Evolutionary conservation across 2,888 invertebrate genomes (phyloP).

Genomic region (Scaptodrosophila latifasciaeformis): DNA sequence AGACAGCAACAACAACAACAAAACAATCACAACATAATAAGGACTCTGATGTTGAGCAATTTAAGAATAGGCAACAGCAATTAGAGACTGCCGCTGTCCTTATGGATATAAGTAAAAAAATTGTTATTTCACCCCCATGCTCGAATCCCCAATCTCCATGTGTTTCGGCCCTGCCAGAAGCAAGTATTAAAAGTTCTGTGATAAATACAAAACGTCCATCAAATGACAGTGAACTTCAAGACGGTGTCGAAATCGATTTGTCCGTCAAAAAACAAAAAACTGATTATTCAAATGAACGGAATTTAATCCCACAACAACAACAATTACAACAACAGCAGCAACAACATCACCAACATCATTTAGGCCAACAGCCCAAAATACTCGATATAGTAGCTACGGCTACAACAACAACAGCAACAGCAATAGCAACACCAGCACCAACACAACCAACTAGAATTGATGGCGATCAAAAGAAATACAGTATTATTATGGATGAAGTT

Average conservation of each 20-base stretch:
- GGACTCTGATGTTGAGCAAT: slow-evolving; percentile 52
- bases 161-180: slow-evolving; percentile 60
- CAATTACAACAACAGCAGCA: slow-evolving; percentile 38
- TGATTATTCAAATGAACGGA: slow-evolving; percentile 44
- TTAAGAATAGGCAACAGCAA: slow-evolving; percentile 72
- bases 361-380: slow-evolving; percentile 19
- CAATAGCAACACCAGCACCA: too few species aligned
- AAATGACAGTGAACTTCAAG: slow-evolving; percentile 56
- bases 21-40: too few species aligned
- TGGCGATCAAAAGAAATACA: slow-evolving; percentile 48
- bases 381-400: slow-evolving; percentile 29
- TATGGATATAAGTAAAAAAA: slow-evolving; percentile 75
- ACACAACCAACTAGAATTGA: slow-evolving; percentile 40
- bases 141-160: slow-evolving; percentile 74
- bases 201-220: slow-evolving; percentile 74
- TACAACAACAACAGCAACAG: not conserved
- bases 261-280: slow-evolving; percentile 60
- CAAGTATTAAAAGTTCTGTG: slow-evolving; percentile 76
- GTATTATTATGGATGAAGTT: slow-evolving; percentile 55
- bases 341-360: too few species aligned
- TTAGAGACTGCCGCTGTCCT: slow-evolving; percentile 75
- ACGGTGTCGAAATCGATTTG: slow-evolving; percentile 61
- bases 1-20: slow-evolving; percentile 28
- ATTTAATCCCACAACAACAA: slow-evolving; percentile 34
- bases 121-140: slow-evolving; percentile 74